Conservation (phyloP, 2,113 vertebrate genomes). For the Odontophorus gujanensis region DNA sequence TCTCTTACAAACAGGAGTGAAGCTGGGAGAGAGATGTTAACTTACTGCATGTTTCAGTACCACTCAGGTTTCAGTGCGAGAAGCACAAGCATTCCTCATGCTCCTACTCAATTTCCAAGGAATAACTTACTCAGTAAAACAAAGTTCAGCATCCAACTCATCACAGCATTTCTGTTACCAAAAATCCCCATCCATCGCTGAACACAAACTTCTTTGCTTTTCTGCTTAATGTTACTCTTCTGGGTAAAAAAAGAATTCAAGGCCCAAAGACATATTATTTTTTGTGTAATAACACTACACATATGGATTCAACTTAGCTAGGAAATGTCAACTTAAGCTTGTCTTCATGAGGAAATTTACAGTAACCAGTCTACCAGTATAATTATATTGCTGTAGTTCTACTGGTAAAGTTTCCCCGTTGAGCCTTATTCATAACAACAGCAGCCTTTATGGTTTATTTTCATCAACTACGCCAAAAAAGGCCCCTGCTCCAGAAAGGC, state of each 20-base stretch:
- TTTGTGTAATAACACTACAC: constrained; percentile 39
- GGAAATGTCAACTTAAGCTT: constrained; percentile 69
- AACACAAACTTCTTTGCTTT: constrained; percentile 42
- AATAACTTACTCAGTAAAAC: neutral
- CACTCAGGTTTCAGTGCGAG: neutral
- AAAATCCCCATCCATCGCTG: neutral
- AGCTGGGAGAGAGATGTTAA: neutral
- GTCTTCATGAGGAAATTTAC: constrained; percentile 65
- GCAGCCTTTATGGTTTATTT: constrained; percentile 66
- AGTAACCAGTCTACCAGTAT: constrained; percentile 53
- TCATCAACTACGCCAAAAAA: constrained; percentile 48
- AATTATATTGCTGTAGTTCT: constrained; percentile 58
- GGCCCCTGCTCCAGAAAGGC: constrained; percentile 61
- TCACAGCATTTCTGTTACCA: neutral
- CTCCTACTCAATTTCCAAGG: neutral
- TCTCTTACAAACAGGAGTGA: neutral
- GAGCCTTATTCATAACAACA: constrained; percentile 58
- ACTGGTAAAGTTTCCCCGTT: constrained; percentile 58
- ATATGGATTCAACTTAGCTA: constrained; percentile 69
- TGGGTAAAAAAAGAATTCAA: constrained; percentile 52
- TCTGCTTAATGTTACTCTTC: constrained; percentile 35
- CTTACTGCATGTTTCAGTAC: neutral
- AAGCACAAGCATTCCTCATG: neutral
- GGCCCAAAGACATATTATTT: constrained; percentile 29
- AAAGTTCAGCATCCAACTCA: neutral